phyloP scores from a whole-genome alignment of 1,140 invertebrate genomes.

The Hypothenemus hampei region DNA sequence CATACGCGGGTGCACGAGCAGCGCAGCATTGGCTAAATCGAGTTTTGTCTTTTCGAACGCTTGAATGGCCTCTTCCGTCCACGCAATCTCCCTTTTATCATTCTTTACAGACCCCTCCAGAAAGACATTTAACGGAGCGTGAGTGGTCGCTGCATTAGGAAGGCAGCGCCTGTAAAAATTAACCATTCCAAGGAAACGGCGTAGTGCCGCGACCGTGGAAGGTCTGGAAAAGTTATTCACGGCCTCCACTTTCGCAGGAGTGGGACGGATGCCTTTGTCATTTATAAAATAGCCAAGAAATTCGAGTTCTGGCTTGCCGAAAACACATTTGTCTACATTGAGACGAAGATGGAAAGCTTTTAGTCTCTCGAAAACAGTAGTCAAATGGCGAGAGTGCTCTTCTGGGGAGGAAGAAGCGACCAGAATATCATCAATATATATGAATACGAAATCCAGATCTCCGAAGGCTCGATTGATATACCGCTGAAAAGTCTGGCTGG shows the following conservation, averaged over 20 bases:
- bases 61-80: neutral
- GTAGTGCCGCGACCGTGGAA: neutral
- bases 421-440: constrained; percentile 9
- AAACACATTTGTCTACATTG: neutral
- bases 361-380: neutral
- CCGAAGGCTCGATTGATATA: neutral
- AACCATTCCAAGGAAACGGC: neutral
- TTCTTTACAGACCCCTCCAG: neutral
- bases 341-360: neutral
- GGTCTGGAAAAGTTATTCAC: neutral
- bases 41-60: neutral
- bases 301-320: neutral
- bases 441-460: constrained; percentile 4
- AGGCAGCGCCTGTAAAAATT: neutral
- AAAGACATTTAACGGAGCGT: neutral
- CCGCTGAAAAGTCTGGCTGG: constrained; percentile 5
- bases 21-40: neutral
- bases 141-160: neutral
- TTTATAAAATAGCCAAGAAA: neutral
- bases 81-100: neutral
- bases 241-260: neutral
- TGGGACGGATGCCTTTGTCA: neutral
- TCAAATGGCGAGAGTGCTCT: neutral
- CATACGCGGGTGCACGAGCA: neutral
- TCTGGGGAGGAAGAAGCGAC: neutral